Conservation (phyloP, 2,888 invertebrate species). For the Ferdinandea cuprea region DNA sequence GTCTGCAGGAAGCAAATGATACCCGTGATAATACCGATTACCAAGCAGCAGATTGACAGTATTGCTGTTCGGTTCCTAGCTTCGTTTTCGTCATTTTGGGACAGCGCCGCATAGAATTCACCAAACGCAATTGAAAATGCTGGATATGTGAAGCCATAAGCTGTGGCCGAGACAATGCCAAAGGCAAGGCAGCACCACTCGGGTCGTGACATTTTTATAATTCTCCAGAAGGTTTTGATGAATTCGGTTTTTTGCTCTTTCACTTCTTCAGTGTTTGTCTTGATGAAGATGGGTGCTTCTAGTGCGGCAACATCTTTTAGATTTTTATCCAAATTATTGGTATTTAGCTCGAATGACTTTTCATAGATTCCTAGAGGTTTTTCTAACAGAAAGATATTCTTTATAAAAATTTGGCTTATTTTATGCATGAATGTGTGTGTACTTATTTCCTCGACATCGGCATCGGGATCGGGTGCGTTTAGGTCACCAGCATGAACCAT, state of each 20-base stretch:
- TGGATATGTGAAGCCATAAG: constrained; percentile 89
- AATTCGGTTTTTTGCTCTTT: constrained; percentile 81
- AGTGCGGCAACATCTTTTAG: constrained; percentile 80
- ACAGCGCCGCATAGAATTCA: constrained; percentile 89
- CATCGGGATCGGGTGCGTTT: constrained; percentile 76
- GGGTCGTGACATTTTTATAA: constrained; percentile 86
- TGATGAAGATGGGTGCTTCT: constrained; percentile 77
- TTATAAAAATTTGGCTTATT: background rate
- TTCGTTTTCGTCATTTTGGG: constrained; percentile 84
- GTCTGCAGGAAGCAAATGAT: constrained; percentile 88
- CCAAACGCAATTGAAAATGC: constrained; percentile 91
- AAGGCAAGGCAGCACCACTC: constrained; percentile 88
- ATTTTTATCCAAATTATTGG: constrained; percentile 80
- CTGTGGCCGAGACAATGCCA: constrained; percentile 86
- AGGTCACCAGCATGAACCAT: constrained; percentile 85
- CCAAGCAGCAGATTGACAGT: constrained; percentile 87
- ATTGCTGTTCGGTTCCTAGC: constrained; percentile 85
- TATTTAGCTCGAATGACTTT: constrained; percentile 81
- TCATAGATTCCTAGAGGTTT: constrained; percentile 80
- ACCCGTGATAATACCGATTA: constrained; percentile 87
- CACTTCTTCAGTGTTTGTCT: background rate
- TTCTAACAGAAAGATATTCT: constrained; percentile 75
- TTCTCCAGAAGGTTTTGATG: constrained; percentile 83
- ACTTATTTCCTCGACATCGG: constrained; percentile 79
- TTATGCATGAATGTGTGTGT: background rate